A percentile compares a stretch with the other conserved stretches of the same genome.
phyloP scores from a whole-genome alignment of 37 sponge, comb jelly and placozoan genomes.

The Spongilla lacustris region DNA sequence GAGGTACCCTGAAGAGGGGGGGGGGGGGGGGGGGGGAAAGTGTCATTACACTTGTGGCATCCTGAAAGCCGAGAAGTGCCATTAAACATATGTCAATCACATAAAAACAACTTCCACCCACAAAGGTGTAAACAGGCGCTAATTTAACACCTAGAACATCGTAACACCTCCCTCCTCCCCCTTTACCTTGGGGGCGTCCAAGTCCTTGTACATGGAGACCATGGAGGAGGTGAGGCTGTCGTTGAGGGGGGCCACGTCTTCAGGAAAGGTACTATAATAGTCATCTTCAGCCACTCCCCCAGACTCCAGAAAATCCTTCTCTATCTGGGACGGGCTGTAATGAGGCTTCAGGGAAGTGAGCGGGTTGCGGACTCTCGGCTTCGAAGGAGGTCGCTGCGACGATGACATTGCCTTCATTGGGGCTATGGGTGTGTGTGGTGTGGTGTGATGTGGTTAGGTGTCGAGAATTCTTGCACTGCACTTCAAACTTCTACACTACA shows the following conservation, averaged over 20 bases:
- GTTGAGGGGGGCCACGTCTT: conserved; percentile 36
- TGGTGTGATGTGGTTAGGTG: not conserved
- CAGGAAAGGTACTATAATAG: conserved; percentile 46
- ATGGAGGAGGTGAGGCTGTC: conserved; percentile 54
- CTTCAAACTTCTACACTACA: no score
- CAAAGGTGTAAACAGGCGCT: not conserved
- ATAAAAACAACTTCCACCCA: not conserved
- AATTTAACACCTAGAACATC: not conserved
- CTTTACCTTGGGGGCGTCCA: conserved; percentile 14
- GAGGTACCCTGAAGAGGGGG: not conserved
- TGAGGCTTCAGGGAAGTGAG: conserved; percentile 36
- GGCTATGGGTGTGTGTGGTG: not conserved
- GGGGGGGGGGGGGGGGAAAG: no score
- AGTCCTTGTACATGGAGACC: conserved; percentile 35
- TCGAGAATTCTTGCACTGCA: not conserved
- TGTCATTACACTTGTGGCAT: no score
- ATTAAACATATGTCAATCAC: not conserved
- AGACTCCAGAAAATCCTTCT: conserved; percentile 47
- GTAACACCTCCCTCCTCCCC: not conserved
- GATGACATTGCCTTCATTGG: not conserved
- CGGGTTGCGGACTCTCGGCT: conserved; percentile 75
- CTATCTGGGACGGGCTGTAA: conserved; percentile 53
- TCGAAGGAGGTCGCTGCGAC: conserved; percentile 50
- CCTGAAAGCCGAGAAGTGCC: no score
- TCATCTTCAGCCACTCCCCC: conserved; percentile 39